A percentile compares a stretch with the other conserved stretches of the same genome.
Conservation (phyloP, 1,140 invertebrate species). For the Archegozetes longisetosus region DNA sequence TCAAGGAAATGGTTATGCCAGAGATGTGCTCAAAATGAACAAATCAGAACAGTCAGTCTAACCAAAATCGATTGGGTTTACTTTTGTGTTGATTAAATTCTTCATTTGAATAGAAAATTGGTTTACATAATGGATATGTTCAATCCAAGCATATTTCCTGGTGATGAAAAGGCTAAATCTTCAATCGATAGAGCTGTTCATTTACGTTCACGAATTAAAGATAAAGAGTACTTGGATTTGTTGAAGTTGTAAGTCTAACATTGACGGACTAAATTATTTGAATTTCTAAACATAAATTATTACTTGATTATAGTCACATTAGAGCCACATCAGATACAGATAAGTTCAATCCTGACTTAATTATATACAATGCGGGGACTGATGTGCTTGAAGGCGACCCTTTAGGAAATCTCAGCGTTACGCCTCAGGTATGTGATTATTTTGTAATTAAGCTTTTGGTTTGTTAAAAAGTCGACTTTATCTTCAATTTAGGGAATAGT, state of each 20-base stretch:
- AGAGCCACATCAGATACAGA: constrained; percentile 38
- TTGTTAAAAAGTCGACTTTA: not conserved
- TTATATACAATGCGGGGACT: constrained; percentile 76
- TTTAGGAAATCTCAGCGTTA: constrained; percentile 44
- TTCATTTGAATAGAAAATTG: constrained; percentile 31
- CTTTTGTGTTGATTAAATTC: not conserved
- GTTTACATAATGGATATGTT: constrained; percentile 77
- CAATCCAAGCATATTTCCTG: constrained; percentile 62
- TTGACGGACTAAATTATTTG: not conserved
- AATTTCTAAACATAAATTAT: constrained; percentile 4
- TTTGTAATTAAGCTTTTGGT: constrained; percentile 14
- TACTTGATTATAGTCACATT: constrained; percentile 32
- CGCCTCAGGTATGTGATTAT: constrained; percentile 36
- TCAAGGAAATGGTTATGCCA: constrained; percentile 71
- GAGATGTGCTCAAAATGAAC: constrained; percentile 44
- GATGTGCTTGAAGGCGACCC: constrained; percentile 61
- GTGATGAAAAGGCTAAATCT: constrained; percentile 51
- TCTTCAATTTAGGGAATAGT: constrained; percentile 48
- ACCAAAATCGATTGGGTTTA: not conserved
- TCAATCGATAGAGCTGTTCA: constrained; percentile 56
- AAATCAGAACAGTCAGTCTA: constrained; percentile 14
- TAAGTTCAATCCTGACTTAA: constrained; percentile 57
- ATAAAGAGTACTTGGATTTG: constrained; percentile 50
- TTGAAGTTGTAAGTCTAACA: constrained; percentile 41
- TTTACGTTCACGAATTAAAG: constrained; percentile 43